phyloP scores from a whole-genome alignment of 2,113 vertebrate genomes.

The Tinamus guttatus region DNA sequence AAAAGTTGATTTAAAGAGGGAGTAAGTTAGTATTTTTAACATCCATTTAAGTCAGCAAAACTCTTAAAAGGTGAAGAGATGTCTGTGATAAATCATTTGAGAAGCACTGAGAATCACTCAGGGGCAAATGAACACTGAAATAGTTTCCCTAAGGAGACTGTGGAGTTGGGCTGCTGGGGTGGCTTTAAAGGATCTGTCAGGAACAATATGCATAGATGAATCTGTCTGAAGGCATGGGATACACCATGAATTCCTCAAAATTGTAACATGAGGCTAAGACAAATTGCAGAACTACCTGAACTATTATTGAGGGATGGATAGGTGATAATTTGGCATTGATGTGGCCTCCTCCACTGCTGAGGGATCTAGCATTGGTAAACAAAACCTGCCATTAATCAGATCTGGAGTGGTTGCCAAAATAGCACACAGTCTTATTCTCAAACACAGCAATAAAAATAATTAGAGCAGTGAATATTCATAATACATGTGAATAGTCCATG shows the following conservation, averaged over 20 bases:
- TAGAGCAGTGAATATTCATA: not conserved
- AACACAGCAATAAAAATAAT: not conserved
- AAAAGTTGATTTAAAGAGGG: not conserved
- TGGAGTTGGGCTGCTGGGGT: not conserved
- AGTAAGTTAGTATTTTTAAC: not conserved
- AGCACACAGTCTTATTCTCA: not conserved
- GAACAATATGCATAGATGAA: not conserved
- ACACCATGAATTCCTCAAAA: not conserved
- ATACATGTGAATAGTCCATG: not conserved
- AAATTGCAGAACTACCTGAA: not conserved
- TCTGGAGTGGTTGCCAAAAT: not conserved
- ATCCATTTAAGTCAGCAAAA: not conserved
- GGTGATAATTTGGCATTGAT: rapidly evolving
- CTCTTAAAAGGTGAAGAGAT: not conserved
- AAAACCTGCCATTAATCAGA: not conserved
- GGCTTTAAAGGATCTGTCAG: not conserved
- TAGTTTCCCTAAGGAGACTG: not conserved
- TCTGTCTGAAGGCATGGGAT: not conserved
- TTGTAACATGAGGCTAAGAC: not conserved
- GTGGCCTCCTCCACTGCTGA: not conserved
- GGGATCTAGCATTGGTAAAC: not conserved
- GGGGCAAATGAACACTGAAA: not conserved
- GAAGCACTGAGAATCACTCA: not conserved
- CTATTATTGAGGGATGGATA: not conserved
- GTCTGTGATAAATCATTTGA: not conserved